phyloP scores from a whole-genome alignment of 2,888 invertebrate species.

The Hydrotaea cyrtoneurina region DNA sequence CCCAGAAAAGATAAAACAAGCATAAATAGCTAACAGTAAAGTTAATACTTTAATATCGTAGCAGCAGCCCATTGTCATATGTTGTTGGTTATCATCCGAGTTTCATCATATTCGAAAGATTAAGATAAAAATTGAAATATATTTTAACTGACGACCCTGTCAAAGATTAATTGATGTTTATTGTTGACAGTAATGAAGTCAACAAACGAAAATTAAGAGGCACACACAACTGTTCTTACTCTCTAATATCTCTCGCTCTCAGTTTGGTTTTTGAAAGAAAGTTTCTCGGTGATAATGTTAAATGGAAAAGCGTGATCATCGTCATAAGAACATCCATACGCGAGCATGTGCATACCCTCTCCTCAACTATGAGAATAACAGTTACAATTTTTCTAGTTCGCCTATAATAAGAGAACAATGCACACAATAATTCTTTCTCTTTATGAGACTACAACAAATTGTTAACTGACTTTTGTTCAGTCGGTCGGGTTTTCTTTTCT shows the following conservation, averaged over 20 bases:
- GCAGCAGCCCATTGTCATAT: background rate
- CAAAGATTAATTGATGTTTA: conserved; percentile 47
- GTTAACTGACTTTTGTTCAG: background rate
- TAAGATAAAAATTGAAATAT: conserved; percentile 50
- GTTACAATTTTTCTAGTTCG: conserved; percentile 35
- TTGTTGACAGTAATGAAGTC: conserved; percentile 36
- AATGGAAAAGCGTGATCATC: background rate
- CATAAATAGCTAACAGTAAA: conserved; percentile 7
- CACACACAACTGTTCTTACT: background rate
- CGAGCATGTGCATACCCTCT: no score
- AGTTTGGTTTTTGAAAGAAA: background rate
- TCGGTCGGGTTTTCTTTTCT: conserved; percentile 44
- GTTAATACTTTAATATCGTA: background rate
- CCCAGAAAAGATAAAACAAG: background rate
- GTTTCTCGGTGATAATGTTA: background rate
- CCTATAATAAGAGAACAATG: background rate
- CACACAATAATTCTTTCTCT: background rate
- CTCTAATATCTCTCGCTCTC: no score
- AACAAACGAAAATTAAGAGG: background rate
- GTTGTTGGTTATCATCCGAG: no score
- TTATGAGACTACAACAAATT: background rate
- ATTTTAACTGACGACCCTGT: conserved; percentile 45
- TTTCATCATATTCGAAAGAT: conserved; percentile 54
- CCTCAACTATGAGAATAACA: conserved; percentile 40
- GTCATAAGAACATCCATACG: no score